Conservation (phyloP, 2,797 vertebrate genomes). For the Kryptopterus vitreolus region DNA sequence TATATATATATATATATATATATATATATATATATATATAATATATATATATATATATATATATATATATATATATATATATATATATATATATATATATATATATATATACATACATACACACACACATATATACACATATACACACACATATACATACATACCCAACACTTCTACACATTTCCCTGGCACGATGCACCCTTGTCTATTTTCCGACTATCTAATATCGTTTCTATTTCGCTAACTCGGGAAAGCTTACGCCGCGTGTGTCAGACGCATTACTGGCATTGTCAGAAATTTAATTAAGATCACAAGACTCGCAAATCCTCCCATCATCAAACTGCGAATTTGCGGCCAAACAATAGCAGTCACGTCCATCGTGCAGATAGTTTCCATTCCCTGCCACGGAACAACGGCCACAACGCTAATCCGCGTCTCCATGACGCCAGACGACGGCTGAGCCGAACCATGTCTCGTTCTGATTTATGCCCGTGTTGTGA, state of each 20-base stretch:
- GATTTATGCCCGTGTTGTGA: conserved; percentile 72
- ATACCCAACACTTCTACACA: neutral
- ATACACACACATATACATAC: too few relatives aligned
- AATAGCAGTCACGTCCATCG: conserved; percentile 83
- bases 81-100: too few relatives aligned
- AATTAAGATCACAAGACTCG: conserved; percentile 93
- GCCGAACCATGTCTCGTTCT: conserved; percentile 80
- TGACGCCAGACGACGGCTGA: conserved; percentile 86
- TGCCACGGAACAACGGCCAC: conserved; percentile 78
- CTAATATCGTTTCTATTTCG: conserved; percentile 80
- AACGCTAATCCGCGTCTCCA: conserved; percentile 88
- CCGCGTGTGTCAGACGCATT: conserved; percentile 83
- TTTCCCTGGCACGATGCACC: neutral
- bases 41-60: too few relatives aligned
- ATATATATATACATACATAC: too few relatives aligned
- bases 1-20: too few relatives aligned
- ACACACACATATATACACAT: too few relatives aligned
- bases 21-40: too few relatives aligned
- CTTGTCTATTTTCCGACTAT: conserved; percentile 30
- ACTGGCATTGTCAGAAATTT: conserved; percentile 90
- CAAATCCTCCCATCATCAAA: conserved; percentile 89
- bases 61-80: too few relatives aligned
- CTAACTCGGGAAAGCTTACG: conserved; percentile 80
- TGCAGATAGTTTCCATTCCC: conserved; percentile 86
- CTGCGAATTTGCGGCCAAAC: conserved; percentile 86